Conservation (phyloP, 2,888 invertebrate genomes). For the Mellilla xanthometata region DNA sequence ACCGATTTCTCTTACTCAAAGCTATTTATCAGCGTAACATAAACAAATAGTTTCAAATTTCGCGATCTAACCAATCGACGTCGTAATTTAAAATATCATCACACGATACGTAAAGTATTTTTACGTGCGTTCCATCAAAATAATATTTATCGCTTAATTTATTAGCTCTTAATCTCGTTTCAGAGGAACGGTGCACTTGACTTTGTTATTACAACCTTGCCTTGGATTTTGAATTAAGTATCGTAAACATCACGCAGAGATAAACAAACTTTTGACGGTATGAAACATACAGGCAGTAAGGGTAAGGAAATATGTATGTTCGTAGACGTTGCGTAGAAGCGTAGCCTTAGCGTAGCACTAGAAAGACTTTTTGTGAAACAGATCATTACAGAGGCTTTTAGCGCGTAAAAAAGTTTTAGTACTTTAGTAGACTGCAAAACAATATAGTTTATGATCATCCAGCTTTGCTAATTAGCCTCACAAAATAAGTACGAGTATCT, state of each 20-base stretch:
- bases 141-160: constrained; percentile 27
- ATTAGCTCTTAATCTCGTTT: constrained; percentile 25
- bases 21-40: constrained; percentile 2
- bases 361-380: too few relatives aligned
- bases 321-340: too few relatives aligned
- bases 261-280: constrained; percentile 16
- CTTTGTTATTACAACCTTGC: constrained; percentile 27
- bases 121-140: constrained; percentile 20
- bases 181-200: constrained; percentile 26
- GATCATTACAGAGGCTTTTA: too few relatives aligned
- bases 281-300: too few relatives aligned
- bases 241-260: constrained; percentile 21
- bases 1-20: constrained; percentile 1
- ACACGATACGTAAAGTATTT: constrained; percentile 11
- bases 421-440: too few relatives aligned
- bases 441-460: too few relatives aligned
- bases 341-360: too few relatives aligned
- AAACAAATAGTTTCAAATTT: constrained; percentile 11
- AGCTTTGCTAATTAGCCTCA: too few relatives aligned
- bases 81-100: constrained; percentile 11
- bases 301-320: too few relatives aligned
- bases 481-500: too few relatives aligned
- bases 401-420: too few relatives aligned
- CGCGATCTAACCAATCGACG: neutral
- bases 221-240: constrained; percentile 22